Conservation (phyloP, 2,113 vertebrate genomes). For the Ophiodon elongatus region DNA sequence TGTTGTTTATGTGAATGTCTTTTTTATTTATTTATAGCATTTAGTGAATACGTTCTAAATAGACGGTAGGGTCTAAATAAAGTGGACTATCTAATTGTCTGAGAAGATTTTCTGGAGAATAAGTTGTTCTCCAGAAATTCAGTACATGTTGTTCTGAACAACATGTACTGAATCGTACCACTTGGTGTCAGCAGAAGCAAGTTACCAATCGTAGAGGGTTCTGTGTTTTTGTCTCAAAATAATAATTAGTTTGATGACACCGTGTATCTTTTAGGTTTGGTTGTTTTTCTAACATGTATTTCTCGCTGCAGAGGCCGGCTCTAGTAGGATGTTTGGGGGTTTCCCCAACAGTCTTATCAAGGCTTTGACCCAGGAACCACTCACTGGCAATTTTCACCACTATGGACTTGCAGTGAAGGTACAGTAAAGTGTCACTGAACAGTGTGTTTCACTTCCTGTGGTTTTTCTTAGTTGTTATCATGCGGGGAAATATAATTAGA, state of each 20-base stretch:
- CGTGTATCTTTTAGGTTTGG: not conserved
- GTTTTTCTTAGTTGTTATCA: not conserved
- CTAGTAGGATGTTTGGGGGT: slow-evolving; percentile 81
- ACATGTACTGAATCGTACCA: slow-evolving; percentile 30
- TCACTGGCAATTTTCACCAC: slow-evolving; percentile 87
- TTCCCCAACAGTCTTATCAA: slow-evolving; percentile 77
- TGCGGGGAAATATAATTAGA: not conserved
- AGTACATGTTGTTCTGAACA: too few species aligned
- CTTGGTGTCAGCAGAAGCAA: slow-evolving; percentile 57
- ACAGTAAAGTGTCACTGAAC: not conserved
- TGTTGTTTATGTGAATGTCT: not conserved
- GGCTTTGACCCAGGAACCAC: slow-evolving; percentile 78
- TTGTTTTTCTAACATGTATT: not conserved
- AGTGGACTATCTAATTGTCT: not conserved
- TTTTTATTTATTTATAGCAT: not conserved
- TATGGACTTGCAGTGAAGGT: slow-evolving; percentile 83
- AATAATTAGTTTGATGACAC: not conserved
- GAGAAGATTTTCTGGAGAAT: not conserved
- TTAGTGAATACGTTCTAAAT: not conserved
- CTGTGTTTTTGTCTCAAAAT: not conserved
- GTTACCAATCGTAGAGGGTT: not conserved
- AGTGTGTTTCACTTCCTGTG: slow-evolving; percentile 21
- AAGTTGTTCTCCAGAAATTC: too few species aligned
- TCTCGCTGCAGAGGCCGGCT: slow-evolving; percentile 67
- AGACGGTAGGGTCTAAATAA: not conserved